Evolutionary conservation across 2,113 vertebrate genomes (phyloP).

Genomic region (Mungos mungo): DNA sequence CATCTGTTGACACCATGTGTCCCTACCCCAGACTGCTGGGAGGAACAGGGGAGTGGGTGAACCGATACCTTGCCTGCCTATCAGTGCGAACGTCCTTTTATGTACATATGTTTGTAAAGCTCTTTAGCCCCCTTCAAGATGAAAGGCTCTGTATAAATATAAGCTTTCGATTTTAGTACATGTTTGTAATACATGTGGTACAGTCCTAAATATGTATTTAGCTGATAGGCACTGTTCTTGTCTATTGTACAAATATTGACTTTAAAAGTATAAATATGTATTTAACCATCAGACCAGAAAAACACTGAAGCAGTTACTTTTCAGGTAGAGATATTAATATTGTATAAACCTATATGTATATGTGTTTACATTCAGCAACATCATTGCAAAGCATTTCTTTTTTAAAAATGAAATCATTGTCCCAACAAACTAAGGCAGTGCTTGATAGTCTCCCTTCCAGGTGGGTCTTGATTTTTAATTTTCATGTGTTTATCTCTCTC

Average conservation of each 20-base stretch:
- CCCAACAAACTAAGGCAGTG: slow-evolving; percentile 7
- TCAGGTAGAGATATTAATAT: slow-evolving; percentile 78
- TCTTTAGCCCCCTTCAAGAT: slow-evolving; percentile 76
- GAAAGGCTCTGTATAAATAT: slow-evolving; percentile 79
- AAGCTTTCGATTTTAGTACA: slow-evolving; percentile 78
- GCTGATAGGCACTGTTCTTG: slow-evolving; percentile 80
- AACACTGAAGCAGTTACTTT: slow-evolving; percentile 79
- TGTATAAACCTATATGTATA: slow-evolving; percentile 75
- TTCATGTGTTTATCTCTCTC: slow-evolving; percentile 1
- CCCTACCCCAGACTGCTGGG: slow-evolving; percentile 19
- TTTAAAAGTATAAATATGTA: slow-evolving; percentile 83
- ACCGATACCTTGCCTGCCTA: slow-evolving; percentile 52
- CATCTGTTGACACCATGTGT: slow-evolving; percentile 58
- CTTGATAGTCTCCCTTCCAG: slow-evolving; percentile 13
- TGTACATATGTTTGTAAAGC: slow-evolving; percentile 77
- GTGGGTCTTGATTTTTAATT: slow-evolving; percentile 42
- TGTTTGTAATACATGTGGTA: slow-evolving; percentile 81
- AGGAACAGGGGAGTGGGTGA: slow-evolving; percentile 39
- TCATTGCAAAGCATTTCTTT: slow-evolving; percentile 49
- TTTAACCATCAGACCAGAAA: slow-evolving; percentile 80
- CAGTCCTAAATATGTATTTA: slow-evolving; percentile 82
- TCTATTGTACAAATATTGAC: slow-evolving; percentile 81
- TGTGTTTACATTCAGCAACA: slow-evolving; percentile 69
- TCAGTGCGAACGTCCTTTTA: slow-evolving; percentile 55
- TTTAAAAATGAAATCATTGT: neutral